Evolutionary conservation across 2,113 vertebrate species (phyloP).

Genomic region (Vicugna pacos): DNA sequence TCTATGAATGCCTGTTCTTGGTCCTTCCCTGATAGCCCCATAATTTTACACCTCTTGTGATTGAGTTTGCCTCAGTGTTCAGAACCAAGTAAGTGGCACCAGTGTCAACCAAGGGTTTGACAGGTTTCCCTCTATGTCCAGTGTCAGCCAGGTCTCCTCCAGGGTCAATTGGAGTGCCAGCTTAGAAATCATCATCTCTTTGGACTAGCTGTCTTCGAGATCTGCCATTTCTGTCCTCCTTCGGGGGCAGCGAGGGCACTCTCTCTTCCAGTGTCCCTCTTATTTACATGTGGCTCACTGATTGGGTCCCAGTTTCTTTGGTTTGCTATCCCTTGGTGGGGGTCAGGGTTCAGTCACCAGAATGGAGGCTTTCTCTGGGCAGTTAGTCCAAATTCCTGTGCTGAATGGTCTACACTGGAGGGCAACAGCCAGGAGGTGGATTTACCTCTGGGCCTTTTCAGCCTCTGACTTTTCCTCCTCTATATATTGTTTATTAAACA

Average conservation of each 20-base stretch:
- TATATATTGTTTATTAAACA: neutral
- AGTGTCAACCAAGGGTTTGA: neutral
- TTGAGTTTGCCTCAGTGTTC: neutral
- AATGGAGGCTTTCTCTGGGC: neutral
- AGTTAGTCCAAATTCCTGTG: neutral
- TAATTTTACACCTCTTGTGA: neutral
- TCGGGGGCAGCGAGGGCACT: neutral
- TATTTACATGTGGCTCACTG: neutral
- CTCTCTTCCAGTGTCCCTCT: neutral
- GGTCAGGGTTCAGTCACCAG: neutral
- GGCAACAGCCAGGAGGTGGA: neutral
- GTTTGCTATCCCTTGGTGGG: neutral
- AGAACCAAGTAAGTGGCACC: neutral
- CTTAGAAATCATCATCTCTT: neutral
- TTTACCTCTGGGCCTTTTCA: neutral
- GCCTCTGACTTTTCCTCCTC: neutral
- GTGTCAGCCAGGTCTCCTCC: neutral
- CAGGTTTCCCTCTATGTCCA: neutral
- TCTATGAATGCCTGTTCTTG: neutral
- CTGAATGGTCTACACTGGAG: neutral
- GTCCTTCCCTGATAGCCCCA: neutral
- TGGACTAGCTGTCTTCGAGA: neutral
- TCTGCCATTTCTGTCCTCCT: neutral
- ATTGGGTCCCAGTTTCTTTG: neutral
- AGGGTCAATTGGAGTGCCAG: neutral